Conservation (phyloP, 1,140 invertebrate species). For the Drosophila busckii region DNA sequence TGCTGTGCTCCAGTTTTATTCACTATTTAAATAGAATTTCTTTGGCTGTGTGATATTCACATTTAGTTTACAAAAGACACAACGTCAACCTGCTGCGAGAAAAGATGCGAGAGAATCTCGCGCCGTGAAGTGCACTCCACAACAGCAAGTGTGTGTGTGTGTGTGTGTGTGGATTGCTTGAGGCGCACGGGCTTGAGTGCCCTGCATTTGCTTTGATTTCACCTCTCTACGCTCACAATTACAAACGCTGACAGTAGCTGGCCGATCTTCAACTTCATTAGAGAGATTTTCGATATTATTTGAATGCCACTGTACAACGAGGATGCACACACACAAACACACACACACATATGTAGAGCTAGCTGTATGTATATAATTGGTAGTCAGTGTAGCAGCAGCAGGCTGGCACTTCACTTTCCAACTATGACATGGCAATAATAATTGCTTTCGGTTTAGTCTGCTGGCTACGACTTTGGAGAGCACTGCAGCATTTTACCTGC, state of each 20-base stretch:
- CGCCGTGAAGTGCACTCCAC: conserved; percentile 38
- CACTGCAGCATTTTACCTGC: too few species aligned
- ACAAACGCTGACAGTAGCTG: conserved; percentile 69
- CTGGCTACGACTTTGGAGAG: conserved; percentile 3
- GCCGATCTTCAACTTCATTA: conserved; percentile 78
- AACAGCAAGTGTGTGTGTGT: not conserved
- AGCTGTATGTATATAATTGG: conserved; percentile 28
- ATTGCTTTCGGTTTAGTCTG: conserved; percentile 24
- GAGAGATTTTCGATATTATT: conserved; percentile 75
- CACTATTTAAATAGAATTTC: not conserved
- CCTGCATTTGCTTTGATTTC: conserved; percentile 45
- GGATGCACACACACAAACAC: conserved; percentile 43
- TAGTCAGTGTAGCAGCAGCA: conserved; percentile 28
- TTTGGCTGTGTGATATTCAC: conserved; percentile 44
- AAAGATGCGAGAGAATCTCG: conserved; percentile 38
- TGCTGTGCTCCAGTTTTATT: conserved; percentile 28
- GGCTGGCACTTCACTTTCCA: conserved; percentile 67
- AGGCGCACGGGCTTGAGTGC: conserved; percentile 29
- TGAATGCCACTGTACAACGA: conserved; percentile 65
- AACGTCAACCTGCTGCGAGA: conserved; percentile 40
- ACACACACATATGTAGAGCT: not conserved
- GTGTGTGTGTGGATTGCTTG: conserved; percentile 8
- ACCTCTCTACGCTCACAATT: conserved; percentile 41
- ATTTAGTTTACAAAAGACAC: conserved; percentile 17
- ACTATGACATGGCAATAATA: conserved; percentile 77